Evolutionary conservation across 2,797 vertebrate genomes (phyloP).

Genomic region (Thamnophis elegans): DNA sequence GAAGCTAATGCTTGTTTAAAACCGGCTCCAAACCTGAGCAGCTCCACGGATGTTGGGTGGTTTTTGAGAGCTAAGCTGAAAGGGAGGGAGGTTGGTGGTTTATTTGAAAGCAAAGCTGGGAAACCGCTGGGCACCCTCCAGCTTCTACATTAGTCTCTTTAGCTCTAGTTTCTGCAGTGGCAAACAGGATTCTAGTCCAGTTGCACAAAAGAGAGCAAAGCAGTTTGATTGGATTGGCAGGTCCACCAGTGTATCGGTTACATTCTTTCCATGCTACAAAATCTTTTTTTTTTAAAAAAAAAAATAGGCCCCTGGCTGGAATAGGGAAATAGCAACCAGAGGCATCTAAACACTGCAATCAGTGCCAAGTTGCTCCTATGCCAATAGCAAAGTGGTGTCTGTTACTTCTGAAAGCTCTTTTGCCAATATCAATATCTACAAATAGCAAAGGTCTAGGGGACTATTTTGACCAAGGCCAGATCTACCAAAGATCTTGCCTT

Average conservation of each 20-base stretch:
- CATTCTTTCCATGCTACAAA: neutral
- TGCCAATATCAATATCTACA: slow-evolving; percentile 24
- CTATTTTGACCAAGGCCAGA: neutral
- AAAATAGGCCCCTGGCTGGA: neutral
- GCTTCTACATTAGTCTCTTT: neutral
- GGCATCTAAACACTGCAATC: neutral
- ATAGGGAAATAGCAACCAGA: neutral
- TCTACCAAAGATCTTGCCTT: neutral
- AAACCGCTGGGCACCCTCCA: neutral
- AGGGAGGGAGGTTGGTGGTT: neutral
- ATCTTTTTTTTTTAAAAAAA: neutral
- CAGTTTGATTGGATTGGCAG: neutral
- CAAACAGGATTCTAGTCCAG: neutral
- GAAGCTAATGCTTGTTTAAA: neutral
- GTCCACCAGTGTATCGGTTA: neutral
- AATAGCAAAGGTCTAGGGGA: neutral
- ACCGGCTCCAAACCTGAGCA: neutral
- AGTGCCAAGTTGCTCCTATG: neutral
- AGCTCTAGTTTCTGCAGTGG: neutral
- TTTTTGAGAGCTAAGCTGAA: neutral
- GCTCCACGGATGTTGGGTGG: neutral
- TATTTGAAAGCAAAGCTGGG: neutral
- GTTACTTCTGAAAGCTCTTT: neutral
- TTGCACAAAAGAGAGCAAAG: neutral
- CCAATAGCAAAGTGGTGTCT: neutral